Conservation (phyloP, 2,888 invertebrate genomes). For the Xylota segnis region DNA sequence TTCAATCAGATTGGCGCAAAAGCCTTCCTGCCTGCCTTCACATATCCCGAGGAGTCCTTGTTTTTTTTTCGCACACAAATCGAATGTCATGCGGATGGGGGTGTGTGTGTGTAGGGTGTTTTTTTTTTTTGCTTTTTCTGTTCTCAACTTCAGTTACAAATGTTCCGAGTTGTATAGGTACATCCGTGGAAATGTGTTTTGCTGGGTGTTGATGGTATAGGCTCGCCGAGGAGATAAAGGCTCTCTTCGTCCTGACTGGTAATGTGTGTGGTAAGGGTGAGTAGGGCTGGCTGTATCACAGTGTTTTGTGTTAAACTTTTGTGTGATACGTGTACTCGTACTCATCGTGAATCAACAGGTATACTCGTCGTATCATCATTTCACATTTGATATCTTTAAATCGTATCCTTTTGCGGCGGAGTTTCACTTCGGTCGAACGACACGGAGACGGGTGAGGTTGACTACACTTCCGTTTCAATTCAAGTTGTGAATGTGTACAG, state of each 20-base stretch:
- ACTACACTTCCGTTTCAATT: slow-evolving; percentile 57
- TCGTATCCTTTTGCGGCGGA: slow-evolving; percentile 58
- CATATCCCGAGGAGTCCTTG: slow-evolving; percentile 32
- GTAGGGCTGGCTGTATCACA: slow-evolving; percentile 37
- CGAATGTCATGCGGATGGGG: slow-evolving; percentile 59
- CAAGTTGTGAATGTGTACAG: slow-evolving; percentile 41
- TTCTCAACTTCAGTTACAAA: slow-evolving; percentile 67
- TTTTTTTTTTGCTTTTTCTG: slow-evolving; percentile 35
- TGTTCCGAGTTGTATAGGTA: slow-evolving; percentile 64
- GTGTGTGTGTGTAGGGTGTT: slow-evolving; percentile 31
- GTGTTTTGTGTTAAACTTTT: slow-evolving; percentile 72
- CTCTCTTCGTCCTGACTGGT: slow-evolving; percentile 41
- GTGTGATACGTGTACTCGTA: slow-evolving; percentile 45
- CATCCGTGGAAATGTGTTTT: slow-evolving; percentile 49
- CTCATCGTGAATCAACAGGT: slow-evolving; percentile 71
- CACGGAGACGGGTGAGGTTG: neutral
- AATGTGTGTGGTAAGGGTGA: slow-evolving; percentile 5
- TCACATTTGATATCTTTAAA: slow-evolving; percentile 75
- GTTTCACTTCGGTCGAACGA: slow-evolving; percentile 42
- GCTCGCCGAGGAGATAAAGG: slow-evolving; percentile 52
- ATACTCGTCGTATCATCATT: slow-evolving; percentile 67
- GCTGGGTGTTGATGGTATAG: slow-evolving; percentile 56
- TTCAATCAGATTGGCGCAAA: slow-evolving; percentile 77
- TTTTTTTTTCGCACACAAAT: slow-evolving; percentile 62
- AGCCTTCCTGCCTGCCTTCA: slow-evolving; percentile 63